phyloP scores from a whole-genome alignment of 2,888 invertebrate species.

The Brenthis ino region DNA sequence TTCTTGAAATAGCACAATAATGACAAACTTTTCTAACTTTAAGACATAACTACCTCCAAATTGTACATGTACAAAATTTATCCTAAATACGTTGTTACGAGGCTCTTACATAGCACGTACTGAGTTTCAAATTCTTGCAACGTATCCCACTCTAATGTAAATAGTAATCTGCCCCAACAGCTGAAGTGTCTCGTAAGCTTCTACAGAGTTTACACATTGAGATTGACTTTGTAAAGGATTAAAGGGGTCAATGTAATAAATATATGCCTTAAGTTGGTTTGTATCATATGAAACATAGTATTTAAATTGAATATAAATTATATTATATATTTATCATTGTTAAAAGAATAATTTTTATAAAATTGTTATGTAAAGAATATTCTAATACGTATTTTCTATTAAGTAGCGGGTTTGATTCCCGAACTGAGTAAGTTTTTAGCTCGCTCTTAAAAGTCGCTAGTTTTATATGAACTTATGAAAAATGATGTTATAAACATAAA shows the following conservation, averaged over 20 bases:
- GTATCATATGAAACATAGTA: neutral
- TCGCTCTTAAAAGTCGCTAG: too few relatives aligned
- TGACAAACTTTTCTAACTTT: too few relatives aligned
- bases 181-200: conserved; percentile 26
- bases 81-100: conserved; percentile 1
- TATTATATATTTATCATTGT: too few relatives aligned
- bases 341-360: too few relatives aligned
- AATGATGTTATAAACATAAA: too few relatives aligned
- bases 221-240: conserved; percentile 26
- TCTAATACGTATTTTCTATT: too few relatives aligned
- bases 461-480: too few relatives aligned
- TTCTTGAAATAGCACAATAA: too few relatives aligned
- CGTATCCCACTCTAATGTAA: conserved; percentile 22
- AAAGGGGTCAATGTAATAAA: conserved; percentile 6
- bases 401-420: too few relatives aligned
- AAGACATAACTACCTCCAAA: neutral
- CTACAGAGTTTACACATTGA: conserved; percentile 25
- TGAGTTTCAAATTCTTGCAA: conserved; percentile 24
- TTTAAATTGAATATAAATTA: too few relatives aligned
- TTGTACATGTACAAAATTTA: conserved; percentile 3
- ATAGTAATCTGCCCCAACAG: conserved; percentile 25
- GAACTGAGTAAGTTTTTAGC: too few relatives aligned
- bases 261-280: neutral
- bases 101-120: conserved; percentile 1
- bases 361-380: too few relatives aligned